Conservation (phyloP, 2,113 vertebrate genomes). For the Zosterops japonicus region DNA sequence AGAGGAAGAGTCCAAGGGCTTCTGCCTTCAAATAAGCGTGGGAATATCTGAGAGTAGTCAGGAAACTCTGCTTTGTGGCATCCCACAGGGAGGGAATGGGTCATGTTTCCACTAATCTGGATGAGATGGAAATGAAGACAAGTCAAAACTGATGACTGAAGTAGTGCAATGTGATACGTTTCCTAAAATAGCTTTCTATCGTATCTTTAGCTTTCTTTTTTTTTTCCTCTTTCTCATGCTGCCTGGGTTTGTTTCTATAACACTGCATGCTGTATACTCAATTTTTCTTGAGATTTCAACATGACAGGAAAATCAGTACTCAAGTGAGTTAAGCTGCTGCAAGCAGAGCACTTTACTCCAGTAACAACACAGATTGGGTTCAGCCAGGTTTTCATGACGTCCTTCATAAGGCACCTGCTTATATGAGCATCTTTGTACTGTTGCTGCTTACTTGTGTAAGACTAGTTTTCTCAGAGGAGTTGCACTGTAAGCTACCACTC, state of each 20-base stretch:
- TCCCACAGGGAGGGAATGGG: slow-evolving; percentile 21
- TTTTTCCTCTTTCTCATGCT: neutral
- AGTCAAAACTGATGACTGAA: slow-evolving; percentile 53
- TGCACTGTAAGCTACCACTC: neutral
- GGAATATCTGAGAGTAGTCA: slow-evolving; percentile 23
- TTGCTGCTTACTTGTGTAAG: neutral
- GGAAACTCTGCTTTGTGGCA: neutral
- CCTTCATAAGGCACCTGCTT: neutral
- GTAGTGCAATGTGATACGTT: slow-evolving; percentile 9
- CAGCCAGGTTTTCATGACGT: neutral
- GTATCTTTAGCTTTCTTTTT: neutral
- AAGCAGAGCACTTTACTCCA: neutral
- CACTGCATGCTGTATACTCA: neutral
- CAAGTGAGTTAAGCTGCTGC: neutral
- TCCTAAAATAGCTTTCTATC: slow-evolving; percentile 50
- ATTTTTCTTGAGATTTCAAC: neutral
- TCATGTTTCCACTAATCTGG: slow-evolving; percentile 30
- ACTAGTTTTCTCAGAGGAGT: neutral
- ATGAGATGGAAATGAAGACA: slow-evolving; percentile 43
- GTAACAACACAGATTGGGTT: neutral
- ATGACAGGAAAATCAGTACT: neutral
- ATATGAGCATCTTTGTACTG: neutral
- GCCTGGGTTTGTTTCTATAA: slow-evolving; percentile 8
- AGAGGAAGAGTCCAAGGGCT: neutral
- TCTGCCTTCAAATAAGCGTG: neutral